Evolutionary conservation across 2,113 vertebrate genomes (phyloP).

Genomic region (Ochotona curzoniae): DNA sequence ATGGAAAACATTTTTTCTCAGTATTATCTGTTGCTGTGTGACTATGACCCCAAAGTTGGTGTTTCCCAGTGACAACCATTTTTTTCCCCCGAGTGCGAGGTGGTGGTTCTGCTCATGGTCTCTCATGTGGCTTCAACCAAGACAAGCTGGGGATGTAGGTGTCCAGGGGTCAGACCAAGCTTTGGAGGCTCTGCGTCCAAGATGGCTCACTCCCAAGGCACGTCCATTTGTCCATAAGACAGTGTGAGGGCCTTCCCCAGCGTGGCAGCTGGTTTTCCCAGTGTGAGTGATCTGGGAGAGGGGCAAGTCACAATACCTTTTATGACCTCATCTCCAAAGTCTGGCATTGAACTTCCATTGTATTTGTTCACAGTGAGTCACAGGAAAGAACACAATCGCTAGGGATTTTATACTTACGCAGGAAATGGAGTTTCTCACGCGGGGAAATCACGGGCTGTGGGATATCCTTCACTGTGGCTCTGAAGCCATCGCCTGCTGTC

Average conservation of each 20-base stretch:
- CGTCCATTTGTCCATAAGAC: neutral
- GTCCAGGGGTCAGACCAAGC: neutral
- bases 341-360: neutral
- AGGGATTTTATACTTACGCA: neutral
- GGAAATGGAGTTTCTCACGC: neutral
- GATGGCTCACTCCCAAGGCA: neutral
- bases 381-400: neutral
- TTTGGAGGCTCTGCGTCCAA: neutral
- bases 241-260: neutral
- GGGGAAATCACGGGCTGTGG: neutral
- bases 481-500: neutral
- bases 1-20: neutral
- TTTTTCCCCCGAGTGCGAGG: neutral
- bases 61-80: neutral
- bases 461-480: neutral
- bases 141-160: neutral
- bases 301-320: neutral
- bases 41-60: neutral
- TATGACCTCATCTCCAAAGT: neutral
- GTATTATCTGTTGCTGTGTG: neutral
- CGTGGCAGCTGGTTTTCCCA: neutral
- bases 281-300: neutral
- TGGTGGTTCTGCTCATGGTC: neutral
- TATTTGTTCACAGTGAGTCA: constrained; percentile 36
- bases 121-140: neutral